Evolutionary conservation across 2,888 invertebrate species (phyloP).

Genomic region (Fragum fragum): DNA sequence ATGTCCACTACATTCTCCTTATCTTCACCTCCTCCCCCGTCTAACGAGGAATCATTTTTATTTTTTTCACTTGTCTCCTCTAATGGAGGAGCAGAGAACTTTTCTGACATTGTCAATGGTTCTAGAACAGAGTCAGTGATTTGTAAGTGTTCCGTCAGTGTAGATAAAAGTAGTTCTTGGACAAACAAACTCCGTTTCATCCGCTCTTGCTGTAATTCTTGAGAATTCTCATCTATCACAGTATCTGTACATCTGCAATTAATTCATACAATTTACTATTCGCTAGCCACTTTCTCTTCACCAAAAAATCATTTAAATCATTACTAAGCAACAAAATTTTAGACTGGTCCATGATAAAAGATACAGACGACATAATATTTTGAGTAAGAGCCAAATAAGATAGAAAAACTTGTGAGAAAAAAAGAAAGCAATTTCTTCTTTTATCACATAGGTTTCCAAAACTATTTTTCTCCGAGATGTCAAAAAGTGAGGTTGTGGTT

Average conservation of each 20-base stretch:
- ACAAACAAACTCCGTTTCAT: conserved; percentile 91
- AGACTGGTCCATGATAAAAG: too few relatives aligned
- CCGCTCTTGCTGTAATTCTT: conserved; percentile 80
- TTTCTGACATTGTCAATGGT: conserved; percentile 53
- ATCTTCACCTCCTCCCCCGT: conserved; percentile 33
- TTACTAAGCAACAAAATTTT: too few relatives aligned
- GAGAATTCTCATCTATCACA: conserved; percentile 72
- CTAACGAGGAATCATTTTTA: conserved; percentile 37
- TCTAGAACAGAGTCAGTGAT: conserved; percentile 68
- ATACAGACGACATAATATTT: too few relatives aligned
- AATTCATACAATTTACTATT: too few relatives aligned
- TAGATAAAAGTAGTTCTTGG: conserved; percentile 91
- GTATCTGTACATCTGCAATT: conserved; percentile 78
- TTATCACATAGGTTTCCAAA: too few relatives aligned
- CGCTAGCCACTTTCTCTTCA: too few relatives aligned
- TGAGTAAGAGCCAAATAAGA: too few relatives aligned
- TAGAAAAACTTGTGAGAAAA: too few relatives aligned
- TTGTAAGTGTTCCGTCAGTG: conserved; percentile 87
- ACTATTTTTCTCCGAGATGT: too few relatives aligned
- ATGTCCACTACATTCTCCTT: conserved; percentile 45
- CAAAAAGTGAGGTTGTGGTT: too few relatives aligned
- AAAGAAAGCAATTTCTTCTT: too few relatives aligned
- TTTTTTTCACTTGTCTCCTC: conserved; percentile 54
- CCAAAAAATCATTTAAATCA: too few relatives aligned
- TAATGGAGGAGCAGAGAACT: conserved; percentile 58